phyloP scores from a whole-genome alignment of 37 sponge, comb jelly and placozoan species.

The Chondrosia reniformis region DNA sequence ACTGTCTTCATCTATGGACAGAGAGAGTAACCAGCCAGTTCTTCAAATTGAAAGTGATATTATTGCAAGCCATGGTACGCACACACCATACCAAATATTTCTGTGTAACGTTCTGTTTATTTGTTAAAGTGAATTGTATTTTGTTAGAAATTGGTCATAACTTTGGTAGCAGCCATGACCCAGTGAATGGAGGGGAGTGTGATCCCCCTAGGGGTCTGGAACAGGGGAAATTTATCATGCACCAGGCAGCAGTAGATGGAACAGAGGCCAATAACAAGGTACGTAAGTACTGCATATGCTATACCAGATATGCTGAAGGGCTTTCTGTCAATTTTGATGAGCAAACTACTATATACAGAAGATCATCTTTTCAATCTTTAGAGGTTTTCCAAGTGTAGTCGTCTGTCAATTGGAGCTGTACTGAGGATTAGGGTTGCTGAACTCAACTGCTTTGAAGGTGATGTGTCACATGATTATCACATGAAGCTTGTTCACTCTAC shows the following conservation, averaged over 20 bases:
- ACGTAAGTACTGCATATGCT: background rate
- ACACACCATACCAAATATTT: too few species aligned
- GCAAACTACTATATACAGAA: too few species aligned
- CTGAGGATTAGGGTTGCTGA: too few species aligned
- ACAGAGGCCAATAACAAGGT: background rate
- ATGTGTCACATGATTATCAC: too few species aligned
- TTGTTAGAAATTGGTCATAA: background rate
- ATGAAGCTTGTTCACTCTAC: too few species aligned
- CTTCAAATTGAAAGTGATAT: background rate
- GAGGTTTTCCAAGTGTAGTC: background rate
- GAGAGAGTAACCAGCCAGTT: background rate
- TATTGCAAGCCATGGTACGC: background rate
- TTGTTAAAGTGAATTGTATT: background rate
- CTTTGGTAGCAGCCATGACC: background rate
- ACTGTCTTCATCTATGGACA: background rate
- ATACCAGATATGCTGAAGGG: background rate
- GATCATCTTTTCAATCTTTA: background rate
- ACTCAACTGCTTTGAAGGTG: too few species aligned
- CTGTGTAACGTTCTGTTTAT: background rate
- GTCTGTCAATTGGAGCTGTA: background rate
- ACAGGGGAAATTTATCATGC: constrained; percentile 17
- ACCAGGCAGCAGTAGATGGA: constrained; percentile 5
- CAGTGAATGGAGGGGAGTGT: background rate
- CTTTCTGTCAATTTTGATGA: too few species aligned
- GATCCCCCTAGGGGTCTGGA: background rate